Evolutionary conservation across 2,888 invertebrate species (phyloP).

Genomic region (Drosophila macrospina): DNA sequence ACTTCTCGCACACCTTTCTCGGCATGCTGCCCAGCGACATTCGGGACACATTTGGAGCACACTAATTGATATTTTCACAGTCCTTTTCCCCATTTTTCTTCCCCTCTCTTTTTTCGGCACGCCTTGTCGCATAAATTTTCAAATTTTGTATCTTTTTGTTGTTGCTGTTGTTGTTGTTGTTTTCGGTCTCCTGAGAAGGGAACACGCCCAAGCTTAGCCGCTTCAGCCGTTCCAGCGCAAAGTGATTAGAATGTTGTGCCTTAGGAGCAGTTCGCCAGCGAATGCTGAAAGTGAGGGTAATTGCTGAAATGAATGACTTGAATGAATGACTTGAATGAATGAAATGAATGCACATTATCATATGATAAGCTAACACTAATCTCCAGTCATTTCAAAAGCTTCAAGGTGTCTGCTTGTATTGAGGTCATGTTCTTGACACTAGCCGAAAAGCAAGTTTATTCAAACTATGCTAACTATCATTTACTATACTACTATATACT

Average conservation of each 20-base stretch:
- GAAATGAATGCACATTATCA: slow-evolving; percentile 20
- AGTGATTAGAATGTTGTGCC: slow-evolving; percentile 47
- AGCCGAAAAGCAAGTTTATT: not conserved
- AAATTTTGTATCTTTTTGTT: slow-evolving; percentile 20
- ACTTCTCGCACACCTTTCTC: slow-evolving; percentile 26
- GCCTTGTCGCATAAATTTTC: slow-evolving; percentile 60
- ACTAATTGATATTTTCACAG: slow-evolving; percentile 73
- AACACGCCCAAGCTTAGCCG: slow-evolving; percentile 44
- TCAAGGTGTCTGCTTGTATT: too few relatives aligned
- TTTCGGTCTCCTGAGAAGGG: slow-evolving; percentile 14
- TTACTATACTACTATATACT: too few relatives aligned
- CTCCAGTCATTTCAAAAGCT: not conserved
- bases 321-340: slow-evolving; percentile 8
- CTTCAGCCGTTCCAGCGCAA: slow-evolving; percentile 17
- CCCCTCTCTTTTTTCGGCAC: slow-evolving; percentile 41
- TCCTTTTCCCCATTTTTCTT: slow-evolving; percentile 17
- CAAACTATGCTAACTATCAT: too few relatives aligned
- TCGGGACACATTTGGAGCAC: slow-evolving; percentile 73
- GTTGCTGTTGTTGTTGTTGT: not conserved
- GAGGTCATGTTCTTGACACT: not conserved
- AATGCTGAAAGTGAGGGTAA: slow-evolving; percentile 8
- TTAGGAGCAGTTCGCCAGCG: not conserved
- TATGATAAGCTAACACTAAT: slow-evolving; percentile 12
- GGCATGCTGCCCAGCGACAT: slow-evolving; percentile 42
- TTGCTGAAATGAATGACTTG: slow-evolving; percentile 12